A percentile compares a stretch with the other conserved stretches of the same genome.
Evolutionary conservation across 2,113 vertebrate species (phyloP).

Genomic region (Eolophus roseicapilla): DNA sequence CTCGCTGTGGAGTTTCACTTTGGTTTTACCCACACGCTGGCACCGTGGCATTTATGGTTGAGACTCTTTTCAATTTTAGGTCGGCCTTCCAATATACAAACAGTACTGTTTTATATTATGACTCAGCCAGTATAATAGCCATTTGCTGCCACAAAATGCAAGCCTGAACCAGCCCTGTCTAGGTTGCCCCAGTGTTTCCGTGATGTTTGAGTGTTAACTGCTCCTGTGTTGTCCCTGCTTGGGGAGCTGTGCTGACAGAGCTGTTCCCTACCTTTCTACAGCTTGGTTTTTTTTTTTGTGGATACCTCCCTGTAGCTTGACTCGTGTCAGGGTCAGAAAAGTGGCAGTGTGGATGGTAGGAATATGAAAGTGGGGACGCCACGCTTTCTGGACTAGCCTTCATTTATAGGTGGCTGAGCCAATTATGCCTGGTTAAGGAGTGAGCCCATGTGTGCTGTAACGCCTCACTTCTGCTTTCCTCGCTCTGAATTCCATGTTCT

Average conservation of each 20-base stretch:
- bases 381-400: accelerated
- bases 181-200: not conserved
- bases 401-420: not conserved
- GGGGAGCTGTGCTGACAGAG: not conserved
- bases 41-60: not conserved
- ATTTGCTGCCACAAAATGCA: not conserved
- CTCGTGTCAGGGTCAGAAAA: not conserved
- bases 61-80: not conserved
- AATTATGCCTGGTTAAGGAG: not conserved
- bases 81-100: not conserved
- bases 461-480: not conserved
- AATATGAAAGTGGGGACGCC: not conserved
- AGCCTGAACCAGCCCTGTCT: not conserved
- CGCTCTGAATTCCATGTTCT: not conserved
- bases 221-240: not conserved
- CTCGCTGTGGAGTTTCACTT: not conserved
- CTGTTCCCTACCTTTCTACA: not conserved
- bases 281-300: not conserved
- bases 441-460: not conserved
- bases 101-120: accelerated
- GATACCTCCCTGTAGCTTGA: not conserved
- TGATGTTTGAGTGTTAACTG: too few relatives aligned
- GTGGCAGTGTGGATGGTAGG: too few relatives aligned
- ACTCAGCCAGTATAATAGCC: not conserved
- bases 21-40: not conserved